Percentiles rank a stretch among this genome's conserved stretches.
Evolutionary conservation across 2,797 vertebrate genomes (phyloP).

Genomic region (Esox masquinongy): DNA sequence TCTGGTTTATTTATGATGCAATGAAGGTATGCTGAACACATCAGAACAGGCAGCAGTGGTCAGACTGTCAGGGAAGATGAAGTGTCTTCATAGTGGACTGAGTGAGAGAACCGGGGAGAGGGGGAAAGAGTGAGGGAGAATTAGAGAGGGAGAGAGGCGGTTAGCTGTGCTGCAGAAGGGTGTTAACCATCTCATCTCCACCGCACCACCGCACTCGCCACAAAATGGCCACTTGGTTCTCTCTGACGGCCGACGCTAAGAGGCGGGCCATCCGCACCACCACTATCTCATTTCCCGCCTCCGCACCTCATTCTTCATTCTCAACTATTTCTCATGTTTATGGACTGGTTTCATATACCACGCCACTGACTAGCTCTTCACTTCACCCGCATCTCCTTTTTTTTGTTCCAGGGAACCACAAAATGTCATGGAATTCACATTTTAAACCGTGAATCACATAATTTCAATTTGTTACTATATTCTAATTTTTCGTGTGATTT

Average conservation of each 20-base stretch:
- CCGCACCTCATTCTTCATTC: constrained; percentile 56
- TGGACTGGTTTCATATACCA: constrained; percentile 50
- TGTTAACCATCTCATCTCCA: constrained; percentile 88
- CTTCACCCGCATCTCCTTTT: constrained; percentile 38
- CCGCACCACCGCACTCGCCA: constrained; percentile 72
- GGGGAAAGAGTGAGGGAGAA: constrained; percentile 60
- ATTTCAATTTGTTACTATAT: constrained; percentile 14
- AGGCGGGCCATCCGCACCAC: constrained; percentile 53
- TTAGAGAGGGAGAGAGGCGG: constrained; percentile 60
- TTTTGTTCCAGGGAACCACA: constrained; percentile 20
- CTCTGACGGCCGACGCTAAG: constrained; percentile 57
- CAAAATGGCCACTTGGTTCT: constrained; percentile 77
- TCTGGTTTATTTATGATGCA: constrained; percentile 99
- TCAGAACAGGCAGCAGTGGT: constrained; percentile 95
- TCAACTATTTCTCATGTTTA: constrained; percentile 66
- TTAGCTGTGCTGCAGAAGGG: constrained; percentile 70
- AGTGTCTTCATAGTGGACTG: constrained; percentile 92
- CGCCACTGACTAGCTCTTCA: constrained; percentile 47
- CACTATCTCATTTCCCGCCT: constrained; percentile 64
- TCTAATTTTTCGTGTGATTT: constrained; percentile 20
- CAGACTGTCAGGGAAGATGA: constrained; percentile 96
- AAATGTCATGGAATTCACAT: constrained; percentile 40
- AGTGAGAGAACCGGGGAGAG: constrained; percentile 70
- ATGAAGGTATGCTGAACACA: constrained; percentile 95
- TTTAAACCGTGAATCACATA: constrained; percentile 46